phyloP scores from a whole-genome alignment of 2,113 vertebrate species.

The Thinocorus orbignyianus region DNA sequence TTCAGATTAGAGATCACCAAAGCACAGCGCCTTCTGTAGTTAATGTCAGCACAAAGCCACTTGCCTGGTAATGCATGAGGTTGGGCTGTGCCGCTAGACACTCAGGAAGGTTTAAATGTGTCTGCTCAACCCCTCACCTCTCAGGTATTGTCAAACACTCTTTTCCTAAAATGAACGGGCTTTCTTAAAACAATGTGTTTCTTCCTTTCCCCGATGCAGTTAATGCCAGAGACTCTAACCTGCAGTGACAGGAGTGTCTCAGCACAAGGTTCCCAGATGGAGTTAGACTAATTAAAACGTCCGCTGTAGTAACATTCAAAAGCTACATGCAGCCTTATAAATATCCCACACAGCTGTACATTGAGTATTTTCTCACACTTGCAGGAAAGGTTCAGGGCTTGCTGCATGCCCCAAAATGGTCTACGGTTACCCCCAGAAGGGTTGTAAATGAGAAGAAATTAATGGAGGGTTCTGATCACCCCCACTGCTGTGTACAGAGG shows the following conservation, averaged over 20 bases:
- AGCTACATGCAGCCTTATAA: background rate
- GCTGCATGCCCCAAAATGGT: background rate
- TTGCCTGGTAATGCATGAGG: background rate
- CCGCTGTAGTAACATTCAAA: background rate
- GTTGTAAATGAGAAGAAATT: background rate
- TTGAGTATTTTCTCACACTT: background rate
- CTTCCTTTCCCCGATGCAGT: background rate
- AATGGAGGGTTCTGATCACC: background rate
- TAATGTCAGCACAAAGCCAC: background rate
- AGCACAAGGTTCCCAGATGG: background rate
- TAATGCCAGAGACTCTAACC: background rate
- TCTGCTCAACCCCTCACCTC: background rate
- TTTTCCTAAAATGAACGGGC: background rate
- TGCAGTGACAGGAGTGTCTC: background rate
- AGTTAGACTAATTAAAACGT: background rate
- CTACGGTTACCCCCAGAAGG: background rate
- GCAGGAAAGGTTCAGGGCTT: background rate
- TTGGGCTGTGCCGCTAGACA: background rate
- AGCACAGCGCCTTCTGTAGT: background rate
- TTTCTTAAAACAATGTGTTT: background rate
- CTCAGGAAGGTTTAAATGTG: background rate
- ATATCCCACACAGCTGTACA: background rate
- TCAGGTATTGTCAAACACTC: background rate
- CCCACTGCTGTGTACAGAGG: background rate
- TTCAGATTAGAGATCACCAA: background rate